Base-by-base conservation (phyloP, 2,797 vertebrate species). In the Bradypus variegatus region DNA sequence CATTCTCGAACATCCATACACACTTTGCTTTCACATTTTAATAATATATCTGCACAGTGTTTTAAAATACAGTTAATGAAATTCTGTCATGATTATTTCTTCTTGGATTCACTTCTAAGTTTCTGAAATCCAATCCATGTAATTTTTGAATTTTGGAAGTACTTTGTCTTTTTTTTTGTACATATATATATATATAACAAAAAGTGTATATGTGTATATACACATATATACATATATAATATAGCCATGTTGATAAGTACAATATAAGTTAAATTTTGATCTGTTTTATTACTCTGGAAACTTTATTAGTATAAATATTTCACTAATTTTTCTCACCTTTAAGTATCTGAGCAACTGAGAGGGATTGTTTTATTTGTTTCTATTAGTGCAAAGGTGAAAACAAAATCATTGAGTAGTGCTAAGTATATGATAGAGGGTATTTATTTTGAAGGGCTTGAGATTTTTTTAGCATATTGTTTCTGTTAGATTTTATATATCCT, bases 61-160 rank as follows among this genome's bases (percentile, higher is more conserved):
- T 88, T 78, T 38, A 58, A 88, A 79, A 73, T 50, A 73, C n/a
- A 73, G 9, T 45, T 88, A 55, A 84, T 58, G 65, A 64, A 84
- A 13, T 88, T 93, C 19, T 88, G 5, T 53, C 50, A 77, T 78
- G 45, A 33, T 50, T 84, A 41, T 86, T 88, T 79, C 23, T 79
- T 70, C 36, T 88, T 83, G 64, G 70, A 78, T 78, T 78, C 12
- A 78, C 11, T 83, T 53, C 67, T n/a, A 14, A 90, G 36, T 67
- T 86, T 31, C 64, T 83, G 33, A 64, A 91, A 78, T 91, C 38
- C 27, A 79, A 7, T 81, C n/a, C 25, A 48, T 76, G 76, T 87
- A 76, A 87, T 82, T 90, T 80, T 93, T 87, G 65, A 87, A 86
- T 69, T 93, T 70, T 31, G 29, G 31, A 84, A 79, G 16, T 91